phyloP scores from a whole-genome alignment of 2,888 invertebrate genomes.

The Troglohyphantes excavatus region DNA sequence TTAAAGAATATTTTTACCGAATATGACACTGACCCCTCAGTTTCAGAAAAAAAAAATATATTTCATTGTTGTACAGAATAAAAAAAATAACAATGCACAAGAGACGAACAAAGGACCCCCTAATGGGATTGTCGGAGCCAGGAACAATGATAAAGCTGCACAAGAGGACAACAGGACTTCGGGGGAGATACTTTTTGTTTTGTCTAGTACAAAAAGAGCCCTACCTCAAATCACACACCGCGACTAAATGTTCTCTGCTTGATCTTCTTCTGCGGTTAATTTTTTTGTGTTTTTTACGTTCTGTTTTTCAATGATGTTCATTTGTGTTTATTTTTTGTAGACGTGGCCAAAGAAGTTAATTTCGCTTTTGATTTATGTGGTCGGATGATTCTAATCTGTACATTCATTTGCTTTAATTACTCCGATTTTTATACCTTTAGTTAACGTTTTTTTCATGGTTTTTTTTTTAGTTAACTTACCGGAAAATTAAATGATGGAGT shows the following conservation, averaged over 20 bases:
- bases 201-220: not conserved
- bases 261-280: conserved; percentile 30
- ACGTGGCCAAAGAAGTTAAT: conserved; percentile 36
- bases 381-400: conserved; percentile 47
- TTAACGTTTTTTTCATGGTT: not conserved
- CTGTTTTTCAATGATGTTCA: conserved; percentile 8
- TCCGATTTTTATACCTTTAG: conserved; percentile 21
- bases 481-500: conserved; percentile 13
- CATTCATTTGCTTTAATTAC: conserved; percentile 62
- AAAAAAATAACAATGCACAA: not conserved
- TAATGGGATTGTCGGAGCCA: conserved; percentile 12
- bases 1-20: too few relatives aligned
- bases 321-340: conserved; percentile 32
- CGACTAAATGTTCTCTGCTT: conserved; percentile 51
- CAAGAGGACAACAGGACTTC: not conserved
- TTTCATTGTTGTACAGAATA: too few relatives aligned
- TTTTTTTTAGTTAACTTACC: not conserved
- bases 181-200: conserved; percentile 30
- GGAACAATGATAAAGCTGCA: conserved; percentile 19
- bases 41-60: too few relatives aligned
- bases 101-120: conserved; percentile 21
- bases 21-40: too few relatives aligned
- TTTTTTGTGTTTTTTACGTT: conserved; percentile 17
- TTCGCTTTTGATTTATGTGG: conserved; percentile 39
- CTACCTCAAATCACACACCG: conserved; percentile 8